Percentiles rank a stretch among this genome's conserved stretches.
Conservation (phyloP, 2,888 invertebrate genomes). For the Antitype chi region DNA sequence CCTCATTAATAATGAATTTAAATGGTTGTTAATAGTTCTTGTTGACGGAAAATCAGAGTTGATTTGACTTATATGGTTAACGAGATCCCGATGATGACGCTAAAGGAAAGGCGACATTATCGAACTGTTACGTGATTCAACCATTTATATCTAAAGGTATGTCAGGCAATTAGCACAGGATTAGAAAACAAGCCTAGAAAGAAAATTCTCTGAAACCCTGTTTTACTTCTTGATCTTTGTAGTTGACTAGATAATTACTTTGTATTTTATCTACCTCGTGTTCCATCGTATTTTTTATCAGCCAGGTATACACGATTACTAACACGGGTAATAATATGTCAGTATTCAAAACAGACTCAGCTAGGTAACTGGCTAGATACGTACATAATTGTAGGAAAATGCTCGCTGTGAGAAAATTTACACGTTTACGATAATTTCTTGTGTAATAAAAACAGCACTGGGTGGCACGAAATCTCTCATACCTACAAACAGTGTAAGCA, state of each 20-base stretch:
- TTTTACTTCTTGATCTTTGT: slow-evolving; percentile 16
- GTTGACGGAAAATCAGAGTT: slow-evolving; percentile 50
- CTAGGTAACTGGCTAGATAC: slow-evolving; percentile 24
- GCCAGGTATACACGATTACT: slow-evolving; percentile 24
- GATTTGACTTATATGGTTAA: slow-evolving; percentile 46
- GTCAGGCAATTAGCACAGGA: slow-evolving; percentile 15
- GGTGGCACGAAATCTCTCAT: neutral
- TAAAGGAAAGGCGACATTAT: slow-evolving; percentile 25
- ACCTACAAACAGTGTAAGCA: neutral
- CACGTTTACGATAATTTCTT: slow-evolving; percentile 43
- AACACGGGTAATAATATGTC: slow-evolving; percentile 32
- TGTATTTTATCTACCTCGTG: slow-evolving; percentile 20
- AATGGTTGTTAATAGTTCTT: slow-evolving; percentile 32
- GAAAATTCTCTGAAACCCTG: slow-evolving; percentile 5
- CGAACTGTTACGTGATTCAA: slow-evolving; percentile 26
- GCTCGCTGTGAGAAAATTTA: slow-evolving; percentile 49
- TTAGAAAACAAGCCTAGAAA: slow-evolving; percentile 16
- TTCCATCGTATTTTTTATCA: slow-evolving; percentile 27
- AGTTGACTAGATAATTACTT: slow-evolving; percentile 18
- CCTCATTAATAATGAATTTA: slow-evolving; percentile 46
- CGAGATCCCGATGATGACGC: slow-evolving; percentile 5
- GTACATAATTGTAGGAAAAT: slow-evolving; percentile 51
- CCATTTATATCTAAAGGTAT: slow-evolving; percentile 29
- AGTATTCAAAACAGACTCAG: slow-evolving; percentile 41
- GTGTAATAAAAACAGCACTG: slow-evolving; percentile 30